Evolutionary conservation across 2,888 invertebrate genomes (phyloP).

Genomic region (Periphyllus acericola): DNA sequence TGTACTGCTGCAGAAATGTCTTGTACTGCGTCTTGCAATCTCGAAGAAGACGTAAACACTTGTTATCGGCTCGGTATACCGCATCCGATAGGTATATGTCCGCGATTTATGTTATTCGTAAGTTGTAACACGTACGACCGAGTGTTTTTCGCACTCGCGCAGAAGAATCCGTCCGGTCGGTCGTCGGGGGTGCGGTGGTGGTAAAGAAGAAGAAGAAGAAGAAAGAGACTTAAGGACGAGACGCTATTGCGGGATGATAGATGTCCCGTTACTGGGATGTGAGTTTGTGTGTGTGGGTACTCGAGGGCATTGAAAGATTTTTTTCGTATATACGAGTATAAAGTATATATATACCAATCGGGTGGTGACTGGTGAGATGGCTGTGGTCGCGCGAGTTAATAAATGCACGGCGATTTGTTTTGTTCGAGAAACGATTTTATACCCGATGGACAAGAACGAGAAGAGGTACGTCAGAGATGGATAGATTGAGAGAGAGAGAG

Average conservation of each 20-base stretch:
- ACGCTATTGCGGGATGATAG: background rate
- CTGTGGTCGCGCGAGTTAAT: background rate
- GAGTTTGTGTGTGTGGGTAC: background rate
- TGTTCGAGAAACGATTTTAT: conserved; percentile 1
- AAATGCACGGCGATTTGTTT: conserved; percentile 35
- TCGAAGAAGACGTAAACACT: too few species aligned
- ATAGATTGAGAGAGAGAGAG: background rate
- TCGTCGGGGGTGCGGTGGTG: background rate
- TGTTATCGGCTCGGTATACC: too few species aligned
- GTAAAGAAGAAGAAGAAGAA: background rate
- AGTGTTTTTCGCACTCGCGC: too few species aligned
- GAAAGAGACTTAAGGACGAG: background rate
- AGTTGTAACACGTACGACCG: too few species aligned
- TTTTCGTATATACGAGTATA: background rate
- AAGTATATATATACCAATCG: background rate
- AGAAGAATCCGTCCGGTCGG: too few species aligned
- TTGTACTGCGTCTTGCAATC: too few species aligned
- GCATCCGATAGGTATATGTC: too few species aligned
- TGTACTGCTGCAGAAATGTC: too few species aligned
- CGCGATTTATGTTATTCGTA: too few species aligned
- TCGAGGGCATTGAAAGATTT: background rate
- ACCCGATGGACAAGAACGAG: background rate
- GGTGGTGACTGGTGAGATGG: background rate
- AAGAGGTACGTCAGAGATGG: too few species aligned
- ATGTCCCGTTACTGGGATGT: background rate